phyloP scores from a whole-genome alignment of 2,888 invertebrate species.

The Phyllotreta striolata region DNA sequence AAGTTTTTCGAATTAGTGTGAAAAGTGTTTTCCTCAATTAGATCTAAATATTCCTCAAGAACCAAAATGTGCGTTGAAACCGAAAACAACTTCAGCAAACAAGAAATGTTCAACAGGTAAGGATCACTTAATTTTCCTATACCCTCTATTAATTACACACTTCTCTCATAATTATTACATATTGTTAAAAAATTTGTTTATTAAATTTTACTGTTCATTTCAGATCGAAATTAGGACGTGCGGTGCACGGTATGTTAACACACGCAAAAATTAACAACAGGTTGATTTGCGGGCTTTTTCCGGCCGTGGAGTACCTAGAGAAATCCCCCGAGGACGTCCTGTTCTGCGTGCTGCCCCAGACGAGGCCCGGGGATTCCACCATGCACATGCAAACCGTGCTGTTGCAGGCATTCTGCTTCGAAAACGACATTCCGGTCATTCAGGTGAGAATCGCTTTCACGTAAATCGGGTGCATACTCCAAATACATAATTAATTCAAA shows the following conservation, averaged over 20 bases:
- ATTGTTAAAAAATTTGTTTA: slow-evolving; percentile 15
- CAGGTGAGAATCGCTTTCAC: slow-evolving; percentile 63
- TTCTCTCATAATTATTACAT: slow-evolving; percentile 9
- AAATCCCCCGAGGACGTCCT: slow-evolving; percentile 69
- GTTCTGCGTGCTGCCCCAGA: slow-evolving; percentile 74
- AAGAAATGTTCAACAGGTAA: slow-evolving; percentile 55
- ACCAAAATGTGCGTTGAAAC: slow-evolving; percentile 50
- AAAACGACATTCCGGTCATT: slow-evolving; percentile 79
- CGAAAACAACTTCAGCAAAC: slow-evolving; percentile 51
- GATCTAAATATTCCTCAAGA: slow-evolving; percentile 11
- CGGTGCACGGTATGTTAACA: slow-evolving; percentile 65
- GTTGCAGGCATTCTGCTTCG: slow-evolving; percentile 79
- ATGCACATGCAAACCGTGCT: slow-evolving; percentile 82
- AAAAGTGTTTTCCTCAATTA: slow-evolving; percentile 36
- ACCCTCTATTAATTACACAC: neutral
- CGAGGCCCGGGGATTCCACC: slow-evolving; percentile 74
- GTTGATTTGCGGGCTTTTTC: slow-evolving; percentile 70
- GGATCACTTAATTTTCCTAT: slow-evolving; percentile 22
- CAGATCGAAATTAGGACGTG: slow-evolving; percentile 64
- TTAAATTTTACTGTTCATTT: slow-evolving; percentile 44
- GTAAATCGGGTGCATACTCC: neutral
- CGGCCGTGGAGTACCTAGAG: slow-evolving; percentile 69
- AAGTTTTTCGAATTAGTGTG: slow-evolving; percentile 7
- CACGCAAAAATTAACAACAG: slow-evolving; percentile 66
- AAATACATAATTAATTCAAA: too few relatives aligned